These are phyloP conservation scores for Drosophila diplacantha DNA, from an alignment of 2,888 invertebrate species.

Conservation along the genomic window DNA sequence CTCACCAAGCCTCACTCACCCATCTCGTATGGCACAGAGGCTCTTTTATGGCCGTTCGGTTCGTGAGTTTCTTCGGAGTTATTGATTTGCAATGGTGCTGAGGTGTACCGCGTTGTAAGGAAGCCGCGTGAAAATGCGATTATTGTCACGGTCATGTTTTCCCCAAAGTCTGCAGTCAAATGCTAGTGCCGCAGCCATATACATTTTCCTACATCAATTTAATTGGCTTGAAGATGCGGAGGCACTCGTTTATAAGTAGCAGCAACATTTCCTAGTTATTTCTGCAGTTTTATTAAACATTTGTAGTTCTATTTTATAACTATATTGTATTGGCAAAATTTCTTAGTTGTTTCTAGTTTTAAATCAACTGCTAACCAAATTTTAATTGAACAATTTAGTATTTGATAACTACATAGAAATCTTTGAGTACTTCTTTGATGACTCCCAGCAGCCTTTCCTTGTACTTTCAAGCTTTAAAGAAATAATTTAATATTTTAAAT, in stretches of 20 bases:
- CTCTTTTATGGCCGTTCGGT: conserved; percentile 52
- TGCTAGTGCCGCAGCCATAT: conserved; percentile 13
- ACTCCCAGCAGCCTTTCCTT: too few relatives aligned
- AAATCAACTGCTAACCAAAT: too few relatives aligned
- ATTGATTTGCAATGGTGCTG: conserved; percentile 65
- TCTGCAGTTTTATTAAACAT: not conserved
- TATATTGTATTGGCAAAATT: too few relatives aligned
- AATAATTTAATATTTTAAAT: not conserved
- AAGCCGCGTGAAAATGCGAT: conserved; percentile 40
- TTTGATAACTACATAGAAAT: not conserved
- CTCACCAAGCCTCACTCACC: conserved; percentile 2
- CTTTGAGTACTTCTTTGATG: too few relatives aligned
- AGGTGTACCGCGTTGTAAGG: conserved; percentile 58
- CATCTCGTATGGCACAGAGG: conserved; percentile 39
- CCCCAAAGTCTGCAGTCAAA: conserved; percentile 3
- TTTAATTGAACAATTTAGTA: not conserved
- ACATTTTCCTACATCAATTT: not conserved
- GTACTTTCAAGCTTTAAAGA: too few relatives aligned
- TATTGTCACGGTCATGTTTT: conserved; percentile 35
- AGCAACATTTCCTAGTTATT: not conserved
- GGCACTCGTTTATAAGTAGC: not conserved
- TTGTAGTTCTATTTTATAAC: not conserved
- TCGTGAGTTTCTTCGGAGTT: conserved; percentile 54
- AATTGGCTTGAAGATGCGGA: not conserved
- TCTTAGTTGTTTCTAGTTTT: too few relatives aligned